These are phyloP conservation scores for Trematocara stigmaticum DNA, from an alignment of 2,113 vertebrate species.

Conservation along the genomic window DNA sequence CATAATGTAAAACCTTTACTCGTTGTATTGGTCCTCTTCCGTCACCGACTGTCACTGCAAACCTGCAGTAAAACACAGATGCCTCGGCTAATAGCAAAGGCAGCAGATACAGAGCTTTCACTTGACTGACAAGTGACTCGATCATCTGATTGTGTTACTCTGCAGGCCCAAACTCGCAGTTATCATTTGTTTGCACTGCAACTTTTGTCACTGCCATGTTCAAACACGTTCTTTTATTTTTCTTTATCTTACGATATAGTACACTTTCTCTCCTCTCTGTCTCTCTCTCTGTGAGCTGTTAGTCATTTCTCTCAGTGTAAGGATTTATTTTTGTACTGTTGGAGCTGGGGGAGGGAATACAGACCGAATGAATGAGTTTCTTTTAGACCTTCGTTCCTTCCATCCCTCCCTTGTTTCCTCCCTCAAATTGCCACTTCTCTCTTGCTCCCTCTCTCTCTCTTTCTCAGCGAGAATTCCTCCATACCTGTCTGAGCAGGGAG, in stretches of 20 bases:
- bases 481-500: conserved; percentile 73
- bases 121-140: background rate
- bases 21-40: background rate
- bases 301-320: conserved; percentile 18
- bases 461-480: conserved; percentile 54
- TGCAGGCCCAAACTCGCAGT: conserved; percentile 17
- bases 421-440: conserved; percentile 70
- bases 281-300: background rate
- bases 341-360: conserved; percentile 50
- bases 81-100: background rate
- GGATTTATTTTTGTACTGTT: conserved; percentile 53
- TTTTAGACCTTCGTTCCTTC: conserved; percentile 57
- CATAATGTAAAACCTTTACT: background rate
- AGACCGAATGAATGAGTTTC: conserved; percentile 70
- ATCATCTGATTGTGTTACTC: background rate
- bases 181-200: background rate
- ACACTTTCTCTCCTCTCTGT: background rate
- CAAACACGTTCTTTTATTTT: conserved; percentile 6
- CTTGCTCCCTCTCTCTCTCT: conserved; percentile 26
- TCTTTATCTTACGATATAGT: background rate
- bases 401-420: conserved; percentile 65
- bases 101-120: background rate
- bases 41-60: background rate
- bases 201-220: conserved; percentile 27
- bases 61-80: background rate